A percentile compares a stretch with the other conserved stretches of the same genome.
Evolutionary conservation across 2,113 vertebrate genomes (phyloP).

Genomic region (Lophotis ruficrista): DNA sequence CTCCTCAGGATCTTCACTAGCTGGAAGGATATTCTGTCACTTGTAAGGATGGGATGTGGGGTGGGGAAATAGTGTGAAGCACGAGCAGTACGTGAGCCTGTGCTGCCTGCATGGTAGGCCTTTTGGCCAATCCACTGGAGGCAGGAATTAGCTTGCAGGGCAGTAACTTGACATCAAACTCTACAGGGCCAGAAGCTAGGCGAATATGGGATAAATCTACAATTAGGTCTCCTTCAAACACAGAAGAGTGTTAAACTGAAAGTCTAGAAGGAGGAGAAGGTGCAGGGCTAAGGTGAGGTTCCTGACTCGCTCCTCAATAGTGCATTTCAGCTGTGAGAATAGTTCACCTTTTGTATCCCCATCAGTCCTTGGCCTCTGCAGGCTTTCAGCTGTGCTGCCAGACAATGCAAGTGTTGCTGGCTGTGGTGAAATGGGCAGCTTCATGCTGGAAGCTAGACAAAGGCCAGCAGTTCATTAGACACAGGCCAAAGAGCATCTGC

Average conservation of each 20-base stretch:
- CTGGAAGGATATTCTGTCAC: not conserved
- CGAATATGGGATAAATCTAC: not conserved
- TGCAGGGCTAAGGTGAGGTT: not conserved
- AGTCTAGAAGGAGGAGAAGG: not conserved
- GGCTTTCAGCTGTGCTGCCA: not conserved
- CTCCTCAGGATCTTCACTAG: not conserved
- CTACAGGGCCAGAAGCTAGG: not conserved
- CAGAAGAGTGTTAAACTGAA: not conserved
- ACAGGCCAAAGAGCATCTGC: constrained; percentile 20
- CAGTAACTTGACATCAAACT: not conserved
- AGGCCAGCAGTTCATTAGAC: constrained; percentile 32
- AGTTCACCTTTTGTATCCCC: not conserved
- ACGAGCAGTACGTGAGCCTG: fast-evolving
- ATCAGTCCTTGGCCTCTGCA: not conserved
- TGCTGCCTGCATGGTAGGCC: not conserved
- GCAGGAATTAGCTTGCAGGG: not conserved
- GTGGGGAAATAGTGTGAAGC: not conserved
- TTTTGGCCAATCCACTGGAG: not conserved
- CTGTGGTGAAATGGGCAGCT: not conserved
- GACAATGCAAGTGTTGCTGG: not conserved
- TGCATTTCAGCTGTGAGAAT: not conserved
- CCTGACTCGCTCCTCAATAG: not conserved
- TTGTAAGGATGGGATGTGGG: not conserved
- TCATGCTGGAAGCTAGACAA: not conserved
- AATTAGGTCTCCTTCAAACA: not conserved